Base-by-base conservation (phyloP, 2,113 vertebrate genomes). In the Rostratula benghalensis region DNA sequence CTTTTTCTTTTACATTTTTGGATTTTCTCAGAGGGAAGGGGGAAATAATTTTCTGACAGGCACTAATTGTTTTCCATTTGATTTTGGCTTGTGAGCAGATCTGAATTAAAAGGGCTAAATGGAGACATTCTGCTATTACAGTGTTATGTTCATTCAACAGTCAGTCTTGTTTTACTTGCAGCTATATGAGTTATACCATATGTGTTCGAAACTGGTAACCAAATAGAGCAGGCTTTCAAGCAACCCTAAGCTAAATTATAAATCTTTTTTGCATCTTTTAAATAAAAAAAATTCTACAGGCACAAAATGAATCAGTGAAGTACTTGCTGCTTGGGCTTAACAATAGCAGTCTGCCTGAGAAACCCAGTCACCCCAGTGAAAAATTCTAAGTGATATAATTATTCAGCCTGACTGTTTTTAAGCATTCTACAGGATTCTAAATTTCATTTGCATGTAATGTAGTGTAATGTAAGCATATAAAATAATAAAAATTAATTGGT, bases 251-350 rank as follows among this genome's bases (percentile, higher is more conserved):
- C 93, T 96, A 93, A 96, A 97, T 96, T 94, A 96, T 96, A 96
- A 93, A 95, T 96, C 88, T 90, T 96, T 94, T 97, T 96, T 96
- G 93, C 95, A 96, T 97, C 83, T 96, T 93, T 97, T 96, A 94
- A 97, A 93, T 90, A 69, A 56, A 45, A 81, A 85, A 35, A 68
- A 67, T 3, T 95, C 43, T 92, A 68, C 88, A 83, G 79, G 60
- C 90, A 92, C 48, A 81, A 84, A 95, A 92, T n/a, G 39, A 90
- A 78, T 92, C 65, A 67, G 33, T 84, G 82, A 92, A 89, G 28
- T 80, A 70, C 50, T 74, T 90, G 50, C 70, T 94, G 76, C 56
- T 60, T 81, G 65, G 27, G 17, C 11, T 95, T 78, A 92, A 95
- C 71, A 86, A 93, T 56, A 83, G 43, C 35, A 81, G 35, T 67